Percentiles rank a stretch among this genome's conserved stretches.
These are phyloP conservation scores for Eupithecia exiguata DNA, from an alignment of 2,888 invertebrate species.

Conservation along the genomic window DNA sequence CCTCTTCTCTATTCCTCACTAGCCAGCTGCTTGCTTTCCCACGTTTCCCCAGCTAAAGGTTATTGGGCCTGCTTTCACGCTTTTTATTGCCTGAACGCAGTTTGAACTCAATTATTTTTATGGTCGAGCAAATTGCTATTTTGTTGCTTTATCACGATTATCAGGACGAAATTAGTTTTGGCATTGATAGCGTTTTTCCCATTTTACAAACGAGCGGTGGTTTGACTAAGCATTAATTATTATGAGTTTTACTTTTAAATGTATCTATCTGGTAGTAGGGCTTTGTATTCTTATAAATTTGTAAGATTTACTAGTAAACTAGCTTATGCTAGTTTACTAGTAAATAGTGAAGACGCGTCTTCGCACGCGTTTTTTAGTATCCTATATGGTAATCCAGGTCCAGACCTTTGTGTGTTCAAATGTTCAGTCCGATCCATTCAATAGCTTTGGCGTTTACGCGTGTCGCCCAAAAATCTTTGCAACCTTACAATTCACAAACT, in stretches of 20 bases:
- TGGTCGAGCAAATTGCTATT: slow-evolving; percentile 82
- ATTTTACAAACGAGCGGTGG: slow-evolving; percentile 48
- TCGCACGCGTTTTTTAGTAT: too few species aligned
- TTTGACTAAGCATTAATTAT: slow-evolving; percentile 1
- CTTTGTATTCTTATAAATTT: not conserved
- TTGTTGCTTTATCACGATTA: slow-evolving; percentile 83
- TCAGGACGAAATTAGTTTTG: slow-evolving; percentile 78
- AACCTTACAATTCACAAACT: too few species aligned
- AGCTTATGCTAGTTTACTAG: too few species aligned
- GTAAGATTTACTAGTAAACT: too few species aligned
- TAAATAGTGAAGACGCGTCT: too few species aligned
- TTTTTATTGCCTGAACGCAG: slow-evolving; percentile 83
- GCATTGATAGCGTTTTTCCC: slow-evolving; percentile 70
- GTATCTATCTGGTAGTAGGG: not conserved
- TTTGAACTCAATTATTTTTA: slow-evolving; percentile 84
- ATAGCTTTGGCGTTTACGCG: too few species aligned
- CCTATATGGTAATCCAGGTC: too few species aligned
- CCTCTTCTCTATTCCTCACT: slow-evolving; percentile 72
- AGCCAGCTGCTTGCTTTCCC: slow-evolving; percentile 76
- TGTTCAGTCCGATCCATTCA: too few species aligned
- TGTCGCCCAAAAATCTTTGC: too few species aligned
- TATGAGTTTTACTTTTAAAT: not conserved
- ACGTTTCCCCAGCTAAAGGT: slow-evolving; percentile 77
- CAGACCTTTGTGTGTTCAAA: too few species aligned
- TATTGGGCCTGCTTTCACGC: slow-evolving; percentile 82